Evolutionary conservation across 2,888 invertebrate genomes (phyloP).

Genomic region (Poecilobothrus nobilitatus): DNA sequence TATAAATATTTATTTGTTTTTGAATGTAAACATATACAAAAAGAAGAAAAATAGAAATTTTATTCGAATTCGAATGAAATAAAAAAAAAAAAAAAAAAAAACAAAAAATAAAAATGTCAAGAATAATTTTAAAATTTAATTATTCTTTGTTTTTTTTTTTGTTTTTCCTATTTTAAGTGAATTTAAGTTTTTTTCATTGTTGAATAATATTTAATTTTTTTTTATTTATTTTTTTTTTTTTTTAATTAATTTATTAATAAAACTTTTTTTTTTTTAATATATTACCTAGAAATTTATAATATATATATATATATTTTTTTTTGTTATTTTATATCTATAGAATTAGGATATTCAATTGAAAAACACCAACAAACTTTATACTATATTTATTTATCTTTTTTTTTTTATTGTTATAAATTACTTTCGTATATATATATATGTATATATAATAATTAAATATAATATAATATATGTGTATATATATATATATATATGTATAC

Average conservation of each 20-base stretch:
- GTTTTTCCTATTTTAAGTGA: not conserved
- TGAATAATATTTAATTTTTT: not conserved
- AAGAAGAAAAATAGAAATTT: too few species aligned
- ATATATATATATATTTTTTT: not conserved
- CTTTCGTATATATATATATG: not conserved
- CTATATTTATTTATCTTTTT: too few species aligned
- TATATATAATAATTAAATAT: too few species aligned
- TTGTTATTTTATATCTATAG: not conserved
- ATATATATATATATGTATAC: too few species aligned
- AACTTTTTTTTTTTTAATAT: not conserved
- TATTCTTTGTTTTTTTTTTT: not conserved
- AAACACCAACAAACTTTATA: constrained; percentile 2
- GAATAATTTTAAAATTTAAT: too few species aligned
- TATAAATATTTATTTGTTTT: too few species aligned
- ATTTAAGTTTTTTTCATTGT: too few species aligned
- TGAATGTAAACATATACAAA: too few species aligned
- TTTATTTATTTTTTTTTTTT: not conserved
- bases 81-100: too few species aligned
- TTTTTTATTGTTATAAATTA: not conserved
- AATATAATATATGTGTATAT: too few species aligned
- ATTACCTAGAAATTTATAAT: not conserved
- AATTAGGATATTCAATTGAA: not conserved
- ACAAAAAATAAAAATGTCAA: too few species aligned
- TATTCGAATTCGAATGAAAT: too few species aligned
- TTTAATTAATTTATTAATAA: not conserved